Evolutionary conservation across 1,140 invertebrate species (phyloP), one percentile per base, ranked within the genome.

Genomic region (Idris sp.): DNA sequence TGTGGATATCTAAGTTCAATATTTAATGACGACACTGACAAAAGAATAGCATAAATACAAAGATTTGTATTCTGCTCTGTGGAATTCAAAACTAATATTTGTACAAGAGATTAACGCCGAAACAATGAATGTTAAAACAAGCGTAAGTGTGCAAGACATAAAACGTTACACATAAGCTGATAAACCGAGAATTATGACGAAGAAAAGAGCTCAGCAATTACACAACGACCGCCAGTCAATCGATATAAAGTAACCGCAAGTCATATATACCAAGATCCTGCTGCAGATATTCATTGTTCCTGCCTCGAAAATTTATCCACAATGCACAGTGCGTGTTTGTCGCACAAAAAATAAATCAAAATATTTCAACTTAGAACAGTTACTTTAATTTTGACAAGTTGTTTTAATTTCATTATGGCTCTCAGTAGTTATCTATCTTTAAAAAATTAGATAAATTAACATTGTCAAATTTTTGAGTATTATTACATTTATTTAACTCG

Each of bases 141-240:
- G 14, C 10, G 11, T 28, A 28, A 38, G 22, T 46, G 48, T 26
- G 13, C 35, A 11, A 33, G 38, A 43, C 35, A 26, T 19, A 13
- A 44, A 54, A 4, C 48, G 38, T 46, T 40, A 67, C 51, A 33
- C 31, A 25, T 49, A 56, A 56, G 40, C 41, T 22, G 49, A 48
- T 56, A 56, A 56, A 48, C 15, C 48, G 7, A 15, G 40, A 26
- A 53, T 65, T 54, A 65, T 8, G 15, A 3, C 11, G 40, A 40
- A 56, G 48, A 44, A 51, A 56, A 56, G 31, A 49, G 61, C 13
- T 5, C 15, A 46, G 18, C 25, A 56, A 56, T 67, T 67, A 56
- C 15, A 36, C n/a, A n/a, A 19, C 25, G 18, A 26, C 38, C 10
- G n/a, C 30, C 35, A 22, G 16, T 26, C 62, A 67, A 67, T 67